Percentiles rank a stretch among this genome's conserved stretches.
Evolutionary conservation across 2,113 vertebrate species (phyloP).

Genomic region (Calcarius ornatus): DNA sequence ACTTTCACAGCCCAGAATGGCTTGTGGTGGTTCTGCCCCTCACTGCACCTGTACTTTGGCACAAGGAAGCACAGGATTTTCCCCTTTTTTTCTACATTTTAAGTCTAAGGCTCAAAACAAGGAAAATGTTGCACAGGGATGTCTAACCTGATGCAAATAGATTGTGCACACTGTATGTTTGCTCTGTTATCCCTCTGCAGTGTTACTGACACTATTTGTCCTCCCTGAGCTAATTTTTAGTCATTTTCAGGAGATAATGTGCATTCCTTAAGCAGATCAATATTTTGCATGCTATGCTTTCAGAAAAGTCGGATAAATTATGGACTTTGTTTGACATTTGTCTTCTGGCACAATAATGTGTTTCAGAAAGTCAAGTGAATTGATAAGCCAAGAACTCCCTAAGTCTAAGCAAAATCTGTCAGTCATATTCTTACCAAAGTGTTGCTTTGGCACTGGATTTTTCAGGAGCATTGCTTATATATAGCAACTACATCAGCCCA

Average conservation of each 20-base stretch:
- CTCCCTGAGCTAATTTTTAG: constrained; percentile 5
- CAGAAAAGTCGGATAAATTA: constrained; percentile 59
- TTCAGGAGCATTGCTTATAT: neutral
- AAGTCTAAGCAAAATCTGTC: constrained; percentile 3
- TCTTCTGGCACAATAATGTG: constrained; percentile 14
- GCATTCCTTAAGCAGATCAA: neutral
- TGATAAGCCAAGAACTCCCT: neutral
- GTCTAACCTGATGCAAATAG: neutral
- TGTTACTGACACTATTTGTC: neutral
- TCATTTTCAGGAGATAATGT: neutral
- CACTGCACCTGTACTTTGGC: neutral
- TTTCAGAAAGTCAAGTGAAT: constrained; percentile 36
- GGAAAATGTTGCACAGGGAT: neutral
- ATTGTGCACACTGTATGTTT: accelerated
- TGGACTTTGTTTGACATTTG: constrained; percentile 39
- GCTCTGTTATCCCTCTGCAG: neutral
- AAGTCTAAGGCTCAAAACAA: neutral
- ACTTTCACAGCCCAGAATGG: neutral
- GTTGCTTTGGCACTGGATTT: neutral
- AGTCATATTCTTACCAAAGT: neutral
- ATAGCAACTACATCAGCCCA: neutral
- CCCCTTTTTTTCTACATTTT: neutral
- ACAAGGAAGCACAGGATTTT: neutral
- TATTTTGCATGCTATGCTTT: constrained; percentile 9
- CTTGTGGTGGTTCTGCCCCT: neutral